Conservation (phyloP, 2,888 invertebrate genomes). For the Pyrocoelia pectoralis region DNA sequence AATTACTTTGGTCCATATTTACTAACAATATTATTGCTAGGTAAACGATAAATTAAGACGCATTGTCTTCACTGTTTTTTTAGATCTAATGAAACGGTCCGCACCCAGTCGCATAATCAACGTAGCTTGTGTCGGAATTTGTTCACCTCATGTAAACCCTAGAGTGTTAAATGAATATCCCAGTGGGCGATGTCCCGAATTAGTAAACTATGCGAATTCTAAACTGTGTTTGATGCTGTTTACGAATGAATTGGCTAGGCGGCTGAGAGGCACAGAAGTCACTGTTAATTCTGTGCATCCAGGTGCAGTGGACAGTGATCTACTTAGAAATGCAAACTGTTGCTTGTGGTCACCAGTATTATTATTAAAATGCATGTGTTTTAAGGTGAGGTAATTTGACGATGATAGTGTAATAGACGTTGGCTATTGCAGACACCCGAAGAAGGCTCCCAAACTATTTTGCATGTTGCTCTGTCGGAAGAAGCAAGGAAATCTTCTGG, state of each 20-base stretch:
- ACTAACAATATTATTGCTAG: slow-evolving; percentile 69
- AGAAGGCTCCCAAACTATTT: slow-evolving; percentile 82
- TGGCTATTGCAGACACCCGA: slow-evolving; percentile 71
- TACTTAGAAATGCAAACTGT: neutral
- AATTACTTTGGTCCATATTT: slow-evolving; percentile 72
- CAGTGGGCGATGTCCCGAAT: slow-evolving; percentile 20
- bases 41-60: slow-evolving; percentile 49
- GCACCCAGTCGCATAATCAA: slow-evolving; percentile 51
- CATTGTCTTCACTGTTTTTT: slow-evolving; percentile 15
- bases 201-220: slow-evolving; percentile 49
- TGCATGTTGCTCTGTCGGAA: slow-evolving; percentile 79
- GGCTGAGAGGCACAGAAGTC: slow-evolving; percentile 48
- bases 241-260: slow-evolving; percentile 53
- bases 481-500: slow-evolving; percentile 74
- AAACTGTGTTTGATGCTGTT: slow-evolving; percentile 54
- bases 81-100: slow-evolving; percentile 61
- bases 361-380: neutral
- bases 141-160: slow-evolving; percentile 45
- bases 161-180: slow-evolving; percentile 37
- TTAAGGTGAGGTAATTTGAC: slow-evolving; percentile 39
- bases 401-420: slow-evolving; percentile 6
- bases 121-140: slow-evolving; percentile 50
- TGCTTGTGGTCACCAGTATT: neutral
- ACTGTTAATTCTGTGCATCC: slow-evolving; percentile 56
- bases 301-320: slow-evolving; percentile 49